Percentiles rank a stretch among this genome's conserved stretches.
These are phyloP conservation scores for Meriones psammophilus DNA, from an alignment of 2,797 vertebrate species.

Conservation along the genomic window DNA sequence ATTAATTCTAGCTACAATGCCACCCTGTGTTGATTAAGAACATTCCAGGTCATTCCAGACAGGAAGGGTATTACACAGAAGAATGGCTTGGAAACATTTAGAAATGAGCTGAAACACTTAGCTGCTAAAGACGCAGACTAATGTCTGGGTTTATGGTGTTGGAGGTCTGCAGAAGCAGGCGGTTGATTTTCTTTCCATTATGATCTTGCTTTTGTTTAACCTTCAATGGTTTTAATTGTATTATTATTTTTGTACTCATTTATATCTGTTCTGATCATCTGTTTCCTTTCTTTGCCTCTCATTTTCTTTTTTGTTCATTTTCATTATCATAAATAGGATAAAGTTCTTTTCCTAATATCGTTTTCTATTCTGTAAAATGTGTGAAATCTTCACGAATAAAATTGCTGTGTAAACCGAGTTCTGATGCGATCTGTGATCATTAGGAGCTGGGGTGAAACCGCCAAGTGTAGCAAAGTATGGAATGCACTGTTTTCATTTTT, in stretches of 20 bases:
- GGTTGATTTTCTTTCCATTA: neutral
- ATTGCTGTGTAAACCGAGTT: conserved; percentile 48
- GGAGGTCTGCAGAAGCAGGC: neutral
- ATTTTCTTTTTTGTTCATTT: conserved; percentile 35
- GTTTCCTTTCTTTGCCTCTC: neutral
- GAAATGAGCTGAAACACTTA: conserved; percentile 11
- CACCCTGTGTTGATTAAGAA: neutral
- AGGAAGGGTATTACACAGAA: neutral
- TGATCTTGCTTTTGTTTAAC: conserved; percentile 20
- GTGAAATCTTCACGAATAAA: neutral
- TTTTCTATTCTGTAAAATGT: conserved; percentile 4
- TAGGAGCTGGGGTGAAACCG: neutral
- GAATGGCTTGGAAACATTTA: neutral
- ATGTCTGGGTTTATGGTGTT: neutral
- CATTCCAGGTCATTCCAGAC: neutral
- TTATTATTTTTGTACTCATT: neutral
- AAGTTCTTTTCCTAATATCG: neutral
- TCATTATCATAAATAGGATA: neutral
- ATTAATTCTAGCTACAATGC: neutral
- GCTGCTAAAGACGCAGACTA: neutral
- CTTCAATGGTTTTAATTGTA: neutral
- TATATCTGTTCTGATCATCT: neutral
- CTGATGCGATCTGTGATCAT: neutral
- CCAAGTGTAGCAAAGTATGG: neutral
- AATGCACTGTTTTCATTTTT: too few species aligned